These are phyloP conservation scores for Thyatira batis DNA, from an alignment of 2,888 invertebrate species.

Conservation along the genomic window DNA sequence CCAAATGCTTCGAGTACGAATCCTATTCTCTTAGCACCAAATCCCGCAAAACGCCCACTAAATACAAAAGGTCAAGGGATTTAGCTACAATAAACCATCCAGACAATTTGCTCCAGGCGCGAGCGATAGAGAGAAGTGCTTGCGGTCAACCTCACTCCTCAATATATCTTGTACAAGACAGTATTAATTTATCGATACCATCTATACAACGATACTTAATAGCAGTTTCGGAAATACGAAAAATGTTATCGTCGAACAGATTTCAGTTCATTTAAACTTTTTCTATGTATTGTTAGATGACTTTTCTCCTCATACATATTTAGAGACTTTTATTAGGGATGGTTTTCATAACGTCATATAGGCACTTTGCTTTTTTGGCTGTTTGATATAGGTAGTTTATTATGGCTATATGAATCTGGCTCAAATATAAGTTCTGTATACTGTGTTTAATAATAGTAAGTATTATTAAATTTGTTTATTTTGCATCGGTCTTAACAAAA, in stretches of 20 bases:
- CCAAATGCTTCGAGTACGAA: not conserved
- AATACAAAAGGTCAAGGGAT: constrained; percentile 30
- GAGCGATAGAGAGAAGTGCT: constrained; percentile 16
- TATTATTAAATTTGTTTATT: not conserved
- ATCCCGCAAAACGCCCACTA: constrained; percentile 12
- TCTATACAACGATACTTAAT: constrained; percentile 15
- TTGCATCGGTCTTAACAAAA: not conserved
- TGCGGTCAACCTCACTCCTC: constrained; percentile 19
- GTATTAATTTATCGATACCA: constrained; percentile 36
- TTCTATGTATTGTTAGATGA: not conserved
- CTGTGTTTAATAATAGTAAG: not conserved
- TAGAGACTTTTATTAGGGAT: not conserved
- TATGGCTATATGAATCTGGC: not conserved
- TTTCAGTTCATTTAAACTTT: constrained; percentile 1
- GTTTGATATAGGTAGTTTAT: not conserved
- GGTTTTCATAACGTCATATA: not conserved
- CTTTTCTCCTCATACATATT: not conserved
- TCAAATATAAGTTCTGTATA: not conserved
- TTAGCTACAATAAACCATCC: constrained; percentile 31
- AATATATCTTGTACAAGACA: constrained; percentile 32
- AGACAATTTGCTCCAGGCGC: constrained; percentile 23
- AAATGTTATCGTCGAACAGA: not conserved
- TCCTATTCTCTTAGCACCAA: not conserved
- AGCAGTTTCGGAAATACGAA: constrained; percentile 6
- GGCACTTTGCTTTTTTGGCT: not conserved